Base-by-base conservation (phyloP, 2,888 invertebrate genomes). In the Rhaphigaster nebulosa region DNA sequence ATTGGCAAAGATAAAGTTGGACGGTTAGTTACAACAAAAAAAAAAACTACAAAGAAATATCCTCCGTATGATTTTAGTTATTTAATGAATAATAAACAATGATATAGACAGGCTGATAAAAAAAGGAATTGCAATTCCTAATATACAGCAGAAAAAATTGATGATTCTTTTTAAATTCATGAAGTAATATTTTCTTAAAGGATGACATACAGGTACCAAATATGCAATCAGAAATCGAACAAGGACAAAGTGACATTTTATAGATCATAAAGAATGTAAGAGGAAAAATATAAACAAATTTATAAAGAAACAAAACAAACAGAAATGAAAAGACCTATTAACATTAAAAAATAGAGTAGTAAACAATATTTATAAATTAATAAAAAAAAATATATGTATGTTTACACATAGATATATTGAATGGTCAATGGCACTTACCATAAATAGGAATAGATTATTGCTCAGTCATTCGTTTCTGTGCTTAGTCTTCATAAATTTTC, bases 371-470 rank as follows among this genome's bases (percentile, higher is more conserved):
- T 34, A 20, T 3, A 76, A 76, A 38, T 20, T 76, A 76, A 76
- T 18, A 60, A n/a, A 13, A 60, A n/a, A n/a, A 60, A 13, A n/a
- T 13, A 60, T 56, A 56, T 4, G 26, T 26, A n/a, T 60, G 60
- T n/a, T 60, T 60, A 60, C 70, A 76, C 70, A 38, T 20, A 76
- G 34, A 76, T 84, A 84, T 13, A 45, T 26, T 84, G 84, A 84
- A 84, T n/a, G 84, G 41, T 50, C n/a, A 84, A 84, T 84, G 84
- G 84, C 84, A 84, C 84, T 84, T 84, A 84, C 84, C 84, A 84
- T 50, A 23, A 41, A 13, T n/a, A 84, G 45, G 1, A 23, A 50
- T 29, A 76, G 34, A 76, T 76, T 76, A 76, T 76, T 76, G 34
- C 29, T 38, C 38, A 76, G 70, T 38, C 70, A 76, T 38, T 76